A percentile compares a stretch with the other conserved stretches of the same genome.
Evolutionary conservation across 2,888 invertebrate genomes (phyloP).

Genomic region (Ophraella communa): DNA sequence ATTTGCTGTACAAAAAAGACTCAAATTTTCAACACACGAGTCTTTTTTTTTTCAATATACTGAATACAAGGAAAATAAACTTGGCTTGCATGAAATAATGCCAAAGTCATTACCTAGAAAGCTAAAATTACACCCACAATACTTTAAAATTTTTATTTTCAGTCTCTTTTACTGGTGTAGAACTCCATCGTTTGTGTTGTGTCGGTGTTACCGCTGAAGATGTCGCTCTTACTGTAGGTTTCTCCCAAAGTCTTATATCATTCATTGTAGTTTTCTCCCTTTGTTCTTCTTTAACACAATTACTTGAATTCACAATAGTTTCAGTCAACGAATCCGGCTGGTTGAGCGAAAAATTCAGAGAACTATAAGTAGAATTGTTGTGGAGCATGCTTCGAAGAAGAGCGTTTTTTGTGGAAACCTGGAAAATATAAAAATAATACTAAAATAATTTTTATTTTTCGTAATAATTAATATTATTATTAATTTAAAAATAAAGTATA

Average conservation of each 20-base stretch:
- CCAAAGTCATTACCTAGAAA: background rate
- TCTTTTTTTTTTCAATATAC: no score
- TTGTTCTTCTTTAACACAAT: no score
- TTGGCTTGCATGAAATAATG: no score
- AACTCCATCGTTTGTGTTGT: conserved; percentile 55
- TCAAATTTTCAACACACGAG: no score
- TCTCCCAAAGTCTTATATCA: conserved; percentile 54
- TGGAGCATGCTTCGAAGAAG: conserved; percentile 53
- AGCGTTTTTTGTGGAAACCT: conserved; percentile 50
- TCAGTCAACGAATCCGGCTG: conserved; percentile 18
- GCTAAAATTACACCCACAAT: conserved; percentile 49
- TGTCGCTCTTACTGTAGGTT: no score
- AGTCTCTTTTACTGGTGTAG: conserved; percentile 49
- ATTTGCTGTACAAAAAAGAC: no score
- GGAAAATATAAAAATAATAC: no score
- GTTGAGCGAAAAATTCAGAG: conserved; percentile 30
- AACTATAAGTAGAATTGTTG: no score
- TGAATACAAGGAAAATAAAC: no score
- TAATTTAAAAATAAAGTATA: background rate
- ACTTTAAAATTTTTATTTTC: conserved; percentile 49
- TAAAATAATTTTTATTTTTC: no score
- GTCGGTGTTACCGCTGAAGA: conserved; percentile 4
- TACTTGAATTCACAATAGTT: conserved; percentile 6
- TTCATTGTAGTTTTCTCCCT: conserved; percentile 30
- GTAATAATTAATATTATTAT: background rate